Evolutionary conservation across 92 coral and sea anemone species (phyloP), one percentile per base, ranked within the genome.

Genomic region (Heteractis magnifica): DNA sequence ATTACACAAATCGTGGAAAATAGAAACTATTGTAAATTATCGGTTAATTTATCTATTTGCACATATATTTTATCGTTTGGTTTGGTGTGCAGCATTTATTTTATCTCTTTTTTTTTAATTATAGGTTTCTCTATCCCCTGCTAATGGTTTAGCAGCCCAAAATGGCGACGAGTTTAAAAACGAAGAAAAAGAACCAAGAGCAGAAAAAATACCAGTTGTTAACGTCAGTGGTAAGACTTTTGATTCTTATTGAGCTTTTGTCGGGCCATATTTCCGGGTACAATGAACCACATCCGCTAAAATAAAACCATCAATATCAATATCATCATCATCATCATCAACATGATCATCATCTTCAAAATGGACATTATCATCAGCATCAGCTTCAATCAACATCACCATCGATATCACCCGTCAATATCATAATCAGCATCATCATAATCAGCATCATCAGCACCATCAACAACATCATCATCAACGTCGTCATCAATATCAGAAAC

Each of bases 181-280:
- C 55, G 76, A 72, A 15, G 53, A 75, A n/a, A 81, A 56, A 50
- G 76, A 62, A 19, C 48, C 78, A 16, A 87, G 78, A 52, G 62
- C 84, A 71, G 90, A 86, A 52, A 87, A 79, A 52, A 86, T 91
- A 8, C 98, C 98, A 8, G 92, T 91, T 19, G 94, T 93, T 16
- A 87, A 87, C 70, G 91, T 93, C 74, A 93, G 88, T 80, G 92
- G 97, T 93, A 68, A 68, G 73, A 23, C 26, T 18, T 18, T 20
- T 7, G 18, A 20, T 19, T 56, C 56, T 41, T 20, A 14, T 52
- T 8, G 44, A 34, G 3, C 44, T 34, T 34, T 34, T 34, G 44
- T 34, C 44, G 44, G 44, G 3, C 44, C 44, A 2, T 34, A 34
- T 34, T 34, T 34, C 2, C 3, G 44, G 44, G 44, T 34, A 34